These are phyloP conservation scores for Anabas testudineus DNA, from an alignment of 2,797 vertebrate genomes.

Conservation along the genomic window DNA sequence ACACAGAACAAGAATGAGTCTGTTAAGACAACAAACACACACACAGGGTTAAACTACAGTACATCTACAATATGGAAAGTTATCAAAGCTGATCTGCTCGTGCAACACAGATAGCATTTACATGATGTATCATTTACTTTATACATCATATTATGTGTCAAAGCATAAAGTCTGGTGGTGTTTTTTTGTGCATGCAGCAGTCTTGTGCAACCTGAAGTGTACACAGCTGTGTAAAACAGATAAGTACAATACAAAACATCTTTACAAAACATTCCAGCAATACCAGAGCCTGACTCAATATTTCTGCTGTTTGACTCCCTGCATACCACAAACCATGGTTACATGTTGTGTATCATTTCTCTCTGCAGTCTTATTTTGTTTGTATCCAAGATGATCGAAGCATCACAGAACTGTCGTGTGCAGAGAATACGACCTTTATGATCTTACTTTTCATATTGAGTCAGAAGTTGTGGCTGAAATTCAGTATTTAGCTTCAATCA, in stretches of 20 bases:
- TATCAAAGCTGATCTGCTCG: conserved; percentile 17
- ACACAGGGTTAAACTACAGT: conserved; percentile 18
- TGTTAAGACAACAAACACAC: conserved; percentile 29
- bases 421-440: conserved; percentile 4
- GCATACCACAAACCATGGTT: conserved; percentile 74
- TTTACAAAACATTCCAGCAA: conserved; percentile 80
- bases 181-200: conserved; percentile 10
- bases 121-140: not conserved
- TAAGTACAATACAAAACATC: conserved; percentile 57
- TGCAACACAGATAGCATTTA: conserved; percentile 10
- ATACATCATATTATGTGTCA: not conserved
- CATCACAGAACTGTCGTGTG: conserved; percentile 26
- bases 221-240: conserved; percentile 52
- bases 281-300: conserved; percentile 79
- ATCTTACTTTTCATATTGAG: not conserved
- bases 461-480: not conserved
- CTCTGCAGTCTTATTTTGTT: conserved; percentile 39
- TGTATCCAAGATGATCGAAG: conserved; percentile 38
- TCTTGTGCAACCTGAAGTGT: conserved; percentile 61
- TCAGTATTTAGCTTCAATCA: not conserved
- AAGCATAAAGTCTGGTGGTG: not conserved
- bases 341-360: conserved; percentile 75
- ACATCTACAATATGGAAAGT: not conserved
- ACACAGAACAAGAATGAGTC: conserved; percentile 53
- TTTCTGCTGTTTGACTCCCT: conserved; percentile 66